phyloP scores from a whole-genome alignment of 2,797 vertebrate genomes.

The Catamblyrhynchus diadema region DNA sequence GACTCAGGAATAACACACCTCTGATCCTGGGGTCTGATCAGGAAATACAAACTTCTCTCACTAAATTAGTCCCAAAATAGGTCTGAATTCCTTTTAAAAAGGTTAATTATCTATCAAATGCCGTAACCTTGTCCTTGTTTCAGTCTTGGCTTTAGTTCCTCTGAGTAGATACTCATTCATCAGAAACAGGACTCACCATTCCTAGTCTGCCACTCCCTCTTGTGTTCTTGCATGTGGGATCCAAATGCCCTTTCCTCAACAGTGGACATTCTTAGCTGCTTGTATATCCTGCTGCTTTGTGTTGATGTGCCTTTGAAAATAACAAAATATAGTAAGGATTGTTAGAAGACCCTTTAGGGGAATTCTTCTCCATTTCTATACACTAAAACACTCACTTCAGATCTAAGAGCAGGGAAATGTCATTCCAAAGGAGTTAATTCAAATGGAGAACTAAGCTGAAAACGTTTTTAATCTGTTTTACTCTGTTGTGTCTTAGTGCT shows the following conservation, averaged over 20 bases:
- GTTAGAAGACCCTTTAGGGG: neutral
- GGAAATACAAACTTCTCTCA: neutral
- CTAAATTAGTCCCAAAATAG: neutral
- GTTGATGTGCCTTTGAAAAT: neutral
- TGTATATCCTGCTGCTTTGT: neutral
- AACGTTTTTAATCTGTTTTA: neutral
- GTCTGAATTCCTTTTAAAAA: neutral
- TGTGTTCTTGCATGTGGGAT: neutral
- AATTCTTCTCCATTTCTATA: neutral
- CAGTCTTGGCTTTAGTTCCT: neutral
- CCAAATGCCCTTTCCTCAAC: neutral
- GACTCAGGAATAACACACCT: neutral
- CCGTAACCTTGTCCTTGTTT: neutral
- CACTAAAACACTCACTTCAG: neutral
- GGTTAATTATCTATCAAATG: neutral
- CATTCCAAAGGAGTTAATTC: neutral
- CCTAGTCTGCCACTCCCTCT: neutral
- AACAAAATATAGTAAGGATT: neutral
- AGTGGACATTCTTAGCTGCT: neutral
- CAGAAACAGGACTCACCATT: neutral
- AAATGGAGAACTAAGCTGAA: neutral
- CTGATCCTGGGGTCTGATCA: neutral
- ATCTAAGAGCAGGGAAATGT: neutral
- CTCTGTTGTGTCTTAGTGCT: neutral
- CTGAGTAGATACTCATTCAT: neutral